Evolutionary conservation across 2,888 invertebrate species (phyloP), one percentile per base, ranked within the genome.

Genomic region (Lasius fuliginosus): DNA sequence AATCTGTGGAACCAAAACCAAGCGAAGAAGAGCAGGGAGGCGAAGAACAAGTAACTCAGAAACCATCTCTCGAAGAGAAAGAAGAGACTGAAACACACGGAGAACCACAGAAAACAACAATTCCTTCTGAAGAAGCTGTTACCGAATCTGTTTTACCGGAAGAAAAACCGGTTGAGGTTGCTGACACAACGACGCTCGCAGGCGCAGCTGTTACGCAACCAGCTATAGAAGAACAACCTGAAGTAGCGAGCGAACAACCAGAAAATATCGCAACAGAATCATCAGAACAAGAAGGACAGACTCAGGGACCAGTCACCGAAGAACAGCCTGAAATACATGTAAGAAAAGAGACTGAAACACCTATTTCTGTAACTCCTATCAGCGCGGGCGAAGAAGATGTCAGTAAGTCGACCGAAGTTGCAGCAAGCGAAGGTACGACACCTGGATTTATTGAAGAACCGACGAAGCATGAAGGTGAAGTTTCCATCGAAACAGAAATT

Each of bases 61-160:
- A 67, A 5, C 68, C 74, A n/a, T 75, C 88, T 42, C 42, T 49
- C 15, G 84, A 71, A 76, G 86, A 83, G 36, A 83, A 86, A 46
- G 77, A 85, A 81, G 56, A 68, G 81, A 83, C 84, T 49, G 74
- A 91, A 74, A 76, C 1, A 15, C 42, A 86, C 40, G 84, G 88
- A 23, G 87, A 89, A 23, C 74, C 86, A 85, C 83, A 85, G 30
- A 53, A 79, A 30, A 58, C 77, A 42, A 82, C 71, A 23, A 27
- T 77, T 75, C 27, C 69, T 73, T 30, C 86, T 67, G 86, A 79
- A 49, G 76, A 86, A 69, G 71, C 74, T 74, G 81, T 86, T 12
- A 89, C 89, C 8, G 87, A 86, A 84, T 53, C 82, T 36, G 60
- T 79, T n/a, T 18, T 68, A 15, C 71, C 86, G 8, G 87, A 89